Percentiles rank a stretch among this genome's conserved stretches.
Evolutionary conservation across 1,140 invertebrate genomes (phyloP).

Genomic region (Druon quercuslanigerum): DNA sequence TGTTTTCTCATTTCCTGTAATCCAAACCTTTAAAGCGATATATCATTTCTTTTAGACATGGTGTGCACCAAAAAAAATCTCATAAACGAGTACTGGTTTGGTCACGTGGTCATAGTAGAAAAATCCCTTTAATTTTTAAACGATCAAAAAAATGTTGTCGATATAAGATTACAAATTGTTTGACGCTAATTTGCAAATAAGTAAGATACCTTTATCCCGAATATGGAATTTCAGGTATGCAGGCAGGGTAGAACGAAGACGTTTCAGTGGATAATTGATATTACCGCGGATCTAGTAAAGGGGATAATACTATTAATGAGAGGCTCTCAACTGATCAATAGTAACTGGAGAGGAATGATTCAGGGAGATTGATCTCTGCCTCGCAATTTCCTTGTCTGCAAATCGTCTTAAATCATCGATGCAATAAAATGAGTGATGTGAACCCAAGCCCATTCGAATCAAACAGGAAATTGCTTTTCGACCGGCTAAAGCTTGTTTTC

Average conservation of each 20-base stretch:
- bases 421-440: not conserved
- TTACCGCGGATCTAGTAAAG: not conserved
- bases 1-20: too few species aligned
- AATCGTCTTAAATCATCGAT: constrained; percentile 1
- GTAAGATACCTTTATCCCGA: not conserved
- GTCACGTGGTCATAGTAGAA: too few species aligned
- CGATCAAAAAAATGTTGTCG: too few species aligned
- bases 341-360: not conserved
- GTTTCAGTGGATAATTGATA: not conserved
- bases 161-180: too few species aligned
- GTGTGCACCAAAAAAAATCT: too few species aligned
- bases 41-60: too few species aligned
- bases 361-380: constrained; percentile 17
- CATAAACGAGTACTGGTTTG: too few species aligned
- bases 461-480: constrained; percentile 20
- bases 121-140: too few species aligned
- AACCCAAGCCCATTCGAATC: not conserved
- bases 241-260: not conserved
- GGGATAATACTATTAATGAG: not conserved
- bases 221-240: not conserved
- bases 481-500: not conserved
- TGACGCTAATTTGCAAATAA: too few species aligned
- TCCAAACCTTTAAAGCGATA: too few species aligned
- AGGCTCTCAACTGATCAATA: not conserved
- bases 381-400: constrained; percentile 2